Evolutionary conservation across 2,113 vertebrate species (phyloP).

Genomic region (Tamias sibiricus): DNA sequence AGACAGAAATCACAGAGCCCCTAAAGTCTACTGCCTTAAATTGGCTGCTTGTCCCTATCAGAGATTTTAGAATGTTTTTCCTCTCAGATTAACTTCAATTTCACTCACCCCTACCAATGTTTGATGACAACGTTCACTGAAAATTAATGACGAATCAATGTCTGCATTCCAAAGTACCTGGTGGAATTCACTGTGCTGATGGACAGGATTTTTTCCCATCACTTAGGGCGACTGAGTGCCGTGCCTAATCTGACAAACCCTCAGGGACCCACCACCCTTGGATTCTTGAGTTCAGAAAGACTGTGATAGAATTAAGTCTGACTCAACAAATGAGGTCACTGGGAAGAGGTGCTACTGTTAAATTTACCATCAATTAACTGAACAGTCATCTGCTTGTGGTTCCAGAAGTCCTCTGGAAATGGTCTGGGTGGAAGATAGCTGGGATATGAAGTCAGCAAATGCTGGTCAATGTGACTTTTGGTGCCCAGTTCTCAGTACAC

Average conservation of each 20-base stretch:
- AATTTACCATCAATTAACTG: neutral
- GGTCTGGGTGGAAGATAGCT: neutral
- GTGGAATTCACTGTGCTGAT: neutral
- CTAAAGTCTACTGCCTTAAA: neutral
- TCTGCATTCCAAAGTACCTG: neutral
- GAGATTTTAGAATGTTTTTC: slow-evolving; percentile 38
- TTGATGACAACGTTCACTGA: neutral
- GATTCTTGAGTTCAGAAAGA: neutral
- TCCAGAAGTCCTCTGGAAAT: neutral
- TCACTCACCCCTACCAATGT: neutral
- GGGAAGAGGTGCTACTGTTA: neutral
- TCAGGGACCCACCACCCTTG: rapidly evolving
- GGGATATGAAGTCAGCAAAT: neutral
- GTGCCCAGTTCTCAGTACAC: neutral
- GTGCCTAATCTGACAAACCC: neutral
- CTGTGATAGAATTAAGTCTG: slow-evolving; percentile 53
- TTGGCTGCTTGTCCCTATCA: neutral
- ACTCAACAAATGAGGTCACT: slow-evolving; percentile 55
- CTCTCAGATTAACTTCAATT: neutral
- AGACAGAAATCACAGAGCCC: slow-evolving; percentile 27
- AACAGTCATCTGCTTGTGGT: neutral
- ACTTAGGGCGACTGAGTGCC: neutral
- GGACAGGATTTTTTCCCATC: neutral
- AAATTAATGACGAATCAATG: neutral
- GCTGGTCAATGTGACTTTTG: neutral